Conservation (phyloP, 2,113 vertebrate genomes). For the Plecotus auritus region DNA sequence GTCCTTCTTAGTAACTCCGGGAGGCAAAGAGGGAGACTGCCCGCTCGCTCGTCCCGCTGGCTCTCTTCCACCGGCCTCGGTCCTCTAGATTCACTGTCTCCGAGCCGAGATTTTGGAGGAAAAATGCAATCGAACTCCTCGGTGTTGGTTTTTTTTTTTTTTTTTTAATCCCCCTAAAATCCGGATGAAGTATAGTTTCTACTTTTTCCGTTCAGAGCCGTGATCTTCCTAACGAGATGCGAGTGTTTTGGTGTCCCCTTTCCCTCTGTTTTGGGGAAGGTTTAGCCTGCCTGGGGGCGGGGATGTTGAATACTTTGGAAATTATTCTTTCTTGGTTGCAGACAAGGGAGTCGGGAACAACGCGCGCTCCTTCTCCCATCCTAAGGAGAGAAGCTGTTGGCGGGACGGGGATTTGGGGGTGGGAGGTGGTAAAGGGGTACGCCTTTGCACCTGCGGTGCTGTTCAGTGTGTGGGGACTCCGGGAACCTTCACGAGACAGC, state of each 20-base stretch:
- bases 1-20: slow-evolving; percentile 47
- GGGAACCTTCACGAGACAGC: slow-evolving; percentile 30
- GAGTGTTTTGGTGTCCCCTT: slow-evolving; percentile 37
- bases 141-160: neutral
- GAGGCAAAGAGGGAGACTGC: slow-evolving; percentile 47
- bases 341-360: slow-evolving; percentile 38
- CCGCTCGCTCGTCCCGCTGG: slow-evolving; percentile 58
- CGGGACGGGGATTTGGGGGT: slow-evolving; percentile 43
- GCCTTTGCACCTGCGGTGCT: slow-evolving; percentile 70
- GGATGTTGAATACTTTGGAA: slow-evolving; percentile 66
- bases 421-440: slow-evolving; percentile 16
- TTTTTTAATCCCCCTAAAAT: neutral
- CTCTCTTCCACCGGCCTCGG: slow-evolving; percentile 60
- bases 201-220: slow-evolving; percentile 49
- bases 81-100: slow-evolving; percentile 48
- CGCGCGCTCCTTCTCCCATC: neutral
- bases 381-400: slow-evolving; percentile 10
- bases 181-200: slow-evolving; percentile 59
- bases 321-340: slow-evolving; percentile 68
- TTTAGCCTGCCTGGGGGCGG: slow-evolving; percentile 55
- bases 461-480: slow-evolving; percentile 6
- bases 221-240: slow-evolving; percentile 48
- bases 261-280: slow-evolving; percentile 32
- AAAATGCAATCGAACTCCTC: slow-evolving; percentile 64
- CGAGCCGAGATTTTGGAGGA: slow-evolving; percentile 63